phyloP scores from a whole-genome alignment of 2,888 invertebrate genomes.

The Patella pellucida region DNA sequence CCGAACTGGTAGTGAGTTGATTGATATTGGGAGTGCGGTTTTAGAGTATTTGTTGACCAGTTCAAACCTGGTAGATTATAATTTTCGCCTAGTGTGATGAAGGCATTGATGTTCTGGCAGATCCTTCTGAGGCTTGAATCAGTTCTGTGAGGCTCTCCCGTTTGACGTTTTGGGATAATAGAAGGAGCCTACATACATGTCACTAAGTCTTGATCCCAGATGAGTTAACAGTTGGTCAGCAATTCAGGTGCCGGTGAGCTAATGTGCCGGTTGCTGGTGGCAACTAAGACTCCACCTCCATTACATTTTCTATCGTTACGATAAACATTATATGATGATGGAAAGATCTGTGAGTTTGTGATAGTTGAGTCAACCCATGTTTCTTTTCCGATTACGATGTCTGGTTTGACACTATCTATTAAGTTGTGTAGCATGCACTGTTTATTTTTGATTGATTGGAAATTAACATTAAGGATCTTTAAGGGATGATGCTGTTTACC shows the following conservation, averaged over 20 bases:
- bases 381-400: conserved; percentile 22
- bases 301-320: too few relatives aligned
- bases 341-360: conserved; percentile 8
- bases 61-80: conserved; percentile 6
- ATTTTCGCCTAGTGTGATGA: conserved; percentile 4
- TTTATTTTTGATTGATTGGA: conserved; percentile 16
- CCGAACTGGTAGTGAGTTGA: too few relatives aligned
- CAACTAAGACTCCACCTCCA: too few relatives aligned
- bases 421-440: neutral
- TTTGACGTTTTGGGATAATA: too few relatives aligned
- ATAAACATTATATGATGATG: neutral
- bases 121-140: conserved; percentile 10
- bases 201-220: conserved; percentile 8
- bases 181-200: neutral
- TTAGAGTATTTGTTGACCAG: conserved; percentile 1
- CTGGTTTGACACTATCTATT: conserved; percentile 14
- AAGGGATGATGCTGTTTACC: neutral
- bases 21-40: neutral
- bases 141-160: conserved; percentile 12
- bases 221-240: conserved; percentile 12
- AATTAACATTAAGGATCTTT: conserved; percentile 21
- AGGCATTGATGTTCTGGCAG: neutral
- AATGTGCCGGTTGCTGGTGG: too few relatives aligned
- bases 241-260: too few relatives aligned
- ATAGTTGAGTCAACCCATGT: conserved; percentile 22